Percentiles rank a stretch among this genome's conserved stretches.
Conservation (phyloP, 2,113 vertebrate genomes). For the Oxygymnocypris stewartii region DNA sequence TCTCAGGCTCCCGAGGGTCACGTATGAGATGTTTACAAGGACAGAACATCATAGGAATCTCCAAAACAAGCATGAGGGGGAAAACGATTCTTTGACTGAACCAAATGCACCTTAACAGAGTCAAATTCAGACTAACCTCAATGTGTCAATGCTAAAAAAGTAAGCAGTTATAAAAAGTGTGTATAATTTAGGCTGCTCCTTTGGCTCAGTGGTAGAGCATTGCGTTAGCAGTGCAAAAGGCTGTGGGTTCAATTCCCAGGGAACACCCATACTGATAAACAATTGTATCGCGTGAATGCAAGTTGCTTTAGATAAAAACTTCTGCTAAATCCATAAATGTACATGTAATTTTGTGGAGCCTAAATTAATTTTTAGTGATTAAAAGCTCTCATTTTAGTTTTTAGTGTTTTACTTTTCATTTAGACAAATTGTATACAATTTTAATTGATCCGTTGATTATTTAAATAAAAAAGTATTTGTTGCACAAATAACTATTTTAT, state of each 20-base stretch:
- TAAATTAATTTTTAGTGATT: not conserved
- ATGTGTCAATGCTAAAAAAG: not conserved
- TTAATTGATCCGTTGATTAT: not conserved
- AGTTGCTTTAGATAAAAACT: too few relatives aligned
- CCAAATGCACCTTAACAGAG: not conserved
- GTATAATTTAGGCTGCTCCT: too few relatives aligned
- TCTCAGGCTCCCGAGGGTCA: slow-evolving; percentile 27
- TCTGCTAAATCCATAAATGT: too few relatives aligned
- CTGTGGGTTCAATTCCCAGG: too few relatives aligned
- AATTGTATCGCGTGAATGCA: too few relatives aligned
- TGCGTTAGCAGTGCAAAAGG: too few relatives aligned
- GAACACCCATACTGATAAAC: too few relatives aligned
- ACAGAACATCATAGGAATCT: not conserved
- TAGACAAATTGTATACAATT: not conserved
- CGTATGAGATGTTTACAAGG: slow-evolving; percentile 40
- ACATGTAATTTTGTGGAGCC: not conserved
- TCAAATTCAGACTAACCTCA: not conserved
- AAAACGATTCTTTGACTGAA: slow-evolving; percentile 3
- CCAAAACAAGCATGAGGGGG: not conserved
- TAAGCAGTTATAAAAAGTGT: not conserved
- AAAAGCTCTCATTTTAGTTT: not conserved
- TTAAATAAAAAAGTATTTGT: not conserved
- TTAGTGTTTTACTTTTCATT: not conserved
- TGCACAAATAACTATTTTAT: not conserved
- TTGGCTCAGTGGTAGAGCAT: too few relatives aligned